Percentiles rank a stretch among this genome's conserved stretches.
phyloP scores from a whole-genome alignment of 1,140 invertebrate species.

The Marisa cornuarietis region DNA sequence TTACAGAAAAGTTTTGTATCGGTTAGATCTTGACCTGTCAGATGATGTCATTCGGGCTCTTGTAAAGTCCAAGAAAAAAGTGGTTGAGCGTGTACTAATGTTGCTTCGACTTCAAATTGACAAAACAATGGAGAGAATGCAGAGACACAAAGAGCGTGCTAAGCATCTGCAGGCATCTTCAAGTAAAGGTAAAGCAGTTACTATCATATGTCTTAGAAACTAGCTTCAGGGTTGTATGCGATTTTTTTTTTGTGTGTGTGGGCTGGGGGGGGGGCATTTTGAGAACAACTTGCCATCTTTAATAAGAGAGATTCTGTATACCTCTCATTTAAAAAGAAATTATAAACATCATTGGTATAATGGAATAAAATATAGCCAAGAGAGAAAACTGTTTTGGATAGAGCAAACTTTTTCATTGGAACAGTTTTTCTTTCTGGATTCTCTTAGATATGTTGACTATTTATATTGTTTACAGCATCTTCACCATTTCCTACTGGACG shows the following conservation, averaged over 20 bases:
- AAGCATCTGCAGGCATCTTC: conserved; percentile 23
- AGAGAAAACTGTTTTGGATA: no score
- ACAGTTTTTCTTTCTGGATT: neutral
- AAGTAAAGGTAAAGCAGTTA: conserved; percentile 25
- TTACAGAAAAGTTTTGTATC: conserved; percentile 60
- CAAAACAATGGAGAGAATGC: conserved; percentile 35
- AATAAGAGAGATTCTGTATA: no score
- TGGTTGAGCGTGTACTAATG: conserved; percentile 61
- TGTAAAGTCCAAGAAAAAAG: conserved; percentile 48
- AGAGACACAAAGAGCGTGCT: conserved; percentile 19
- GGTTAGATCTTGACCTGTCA: conserved; percentile 58
- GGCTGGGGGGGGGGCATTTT: no score
- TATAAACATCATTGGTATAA: no score
- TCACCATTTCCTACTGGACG: conserved; percentile 8
- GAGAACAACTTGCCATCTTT: no score
- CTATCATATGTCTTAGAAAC: neutral
- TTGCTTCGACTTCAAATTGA: conserved; percentile 61
- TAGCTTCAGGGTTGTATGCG: no score
- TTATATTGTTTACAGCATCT: neutral
- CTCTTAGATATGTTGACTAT: neutral
- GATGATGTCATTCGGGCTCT: conserved; percentile 61
- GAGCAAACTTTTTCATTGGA: no score
- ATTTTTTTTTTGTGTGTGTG: no score
- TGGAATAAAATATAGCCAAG: no score
- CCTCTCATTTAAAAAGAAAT: no score